phyloP scores from a whole-genome alignment of 1,140 invertebrate species.

The Psilanteris sp. region DNA sequence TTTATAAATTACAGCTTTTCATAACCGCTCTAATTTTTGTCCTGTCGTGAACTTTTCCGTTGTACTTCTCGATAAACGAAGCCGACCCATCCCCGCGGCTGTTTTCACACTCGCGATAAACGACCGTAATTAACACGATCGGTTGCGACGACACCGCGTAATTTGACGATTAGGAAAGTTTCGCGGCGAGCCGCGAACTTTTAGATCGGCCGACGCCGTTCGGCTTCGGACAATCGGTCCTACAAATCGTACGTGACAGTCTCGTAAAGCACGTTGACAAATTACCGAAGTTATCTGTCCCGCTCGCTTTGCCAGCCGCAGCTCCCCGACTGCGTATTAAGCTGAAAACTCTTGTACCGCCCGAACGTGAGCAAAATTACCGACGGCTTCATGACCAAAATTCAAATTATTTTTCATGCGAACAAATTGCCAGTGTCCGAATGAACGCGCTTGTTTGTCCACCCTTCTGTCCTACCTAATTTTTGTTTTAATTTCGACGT shows the following conservation, averaged over 20 bases:
- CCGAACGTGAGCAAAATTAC: slow-evolving; percentile 51
- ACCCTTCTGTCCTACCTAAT: too few relatives aligned
- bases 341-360: slow-evolving; percentile 38
- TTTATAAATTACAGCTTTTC: slow-evolving; percentile 26
- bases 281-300: slow-evolving; percentile 62
- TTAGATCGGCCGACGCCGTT: slow-evolving; percentile 61
- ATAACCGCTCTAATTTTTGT: slow-evolving; percentile 36
- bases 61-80: slow-evolving; percentile 20
- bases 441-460: background rate
- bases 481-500: too few relatives aligned
- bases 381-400: slow-evolving; percentile 14
- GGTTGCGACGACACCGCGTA: slow-evolving; percentile 4
- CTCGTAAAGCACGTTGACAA: slow-evolving; percentile 61
- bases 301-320: slow-evolving; percentile 49
- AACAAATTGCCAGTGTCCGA: slow-evolving; percentile 3
- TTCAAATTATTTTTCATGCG: slow-evolving; percentile 30
- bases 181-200: slow-evolving; percentile 40
- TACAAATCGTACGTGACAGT: slow-evolving; percentile 60
- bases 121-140: slow-evolving; percentile 33
- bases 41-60: slow-evolving; percentile 17
- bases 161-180: slow-evolving; percentile 51
- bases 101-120: slow-evolving; percentile 13
- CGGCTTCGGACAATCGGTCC: slow-evolving; percentile 52
- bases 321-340: slow-evolving; percentile 44
- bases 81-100: slow-evolving; percentile 1